Evolutionary conservation across 2,113 vertebrate genomes (phyloP).

Genomic region (Ceyx margarethae): DNA sequence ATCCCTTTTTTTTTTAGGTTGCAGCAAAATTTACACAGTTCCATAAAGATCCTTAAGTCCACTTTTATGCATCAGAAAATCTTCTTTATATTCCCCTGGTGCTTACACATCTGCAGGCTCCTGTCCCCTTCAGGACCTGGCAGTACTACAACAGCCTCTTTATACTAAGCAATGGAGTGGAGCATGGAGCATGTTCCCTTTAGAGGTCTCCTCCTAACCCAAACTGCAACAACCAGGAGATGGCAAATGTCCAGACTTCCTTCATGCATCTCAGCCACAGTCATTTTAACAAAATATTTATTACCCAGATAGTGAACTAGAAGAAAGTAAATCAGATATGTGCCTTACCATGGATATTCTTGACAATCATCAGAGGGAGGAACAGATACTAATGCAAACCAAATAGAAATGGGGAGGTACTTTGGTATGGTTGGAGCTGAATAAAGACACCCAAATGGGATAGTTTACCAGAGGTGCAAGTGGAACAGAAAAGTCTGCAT

Average conservation of each 20-base stretch:
- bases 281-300: not conserved
- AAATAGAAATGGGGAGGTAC: not conserved
- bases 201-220: not conserved
- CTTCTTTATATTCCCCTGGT: not conserved
- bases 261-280: not conserved
- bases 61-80: not conserved
- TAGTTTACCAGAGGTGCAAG: not conserved
- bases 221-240: not conserved
- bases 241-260: not conserved
- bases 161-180: not conserved
- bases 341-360: accelerated
- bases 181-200: not conserved
- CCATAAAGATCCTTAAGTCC: not conserved
- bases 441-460: not conserved
- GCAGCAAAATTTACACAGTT: not conserved
- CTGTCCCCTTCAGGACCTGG: not conserved
- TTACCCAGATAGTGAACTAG: not conserved
- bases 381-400: not conserved
- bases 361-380: not conserved
- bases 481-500: not conserved
- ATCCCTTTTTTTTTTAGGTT: accelerated
- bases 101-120: not conserved
- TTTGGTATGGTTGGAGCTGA: not conserved
- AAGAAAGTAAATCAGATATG: not conserved
- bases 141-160: not conserved